These are phyloP conservation scores for Noctua fimbriata DNA, from an alignment of 2,888 invertebrate species.

Conservation along the genomic window DNA sequence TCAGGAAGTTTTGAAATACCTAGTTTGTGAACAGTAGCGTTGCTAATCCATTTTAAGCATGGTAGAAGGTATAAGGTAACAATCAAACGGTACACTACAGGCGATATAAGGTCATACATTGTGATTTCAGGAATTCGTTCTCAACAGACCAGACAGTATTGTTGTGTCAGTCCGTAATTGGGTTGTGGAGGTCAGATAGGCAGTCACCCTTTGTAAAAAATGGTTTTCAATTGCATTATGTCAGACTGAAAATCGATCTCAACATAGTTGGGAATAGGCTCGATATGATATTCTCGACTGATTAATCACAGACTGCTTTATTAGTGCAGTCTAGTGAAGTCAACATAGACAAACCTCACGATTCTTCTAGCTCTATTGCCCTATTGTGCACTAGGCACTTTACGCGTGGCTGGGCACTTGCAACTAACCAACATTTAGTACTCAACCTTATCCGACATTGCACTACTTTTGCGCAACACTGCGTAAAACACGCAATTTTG, in stretches of 20 bases:
- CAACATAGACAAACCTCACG: neutral
- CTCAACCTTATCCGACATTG: constrained; percentile 26
- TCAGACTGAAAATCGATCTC: neutral
- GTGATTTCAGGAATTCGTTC: neutral
- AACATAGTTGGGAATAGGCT: neutral
- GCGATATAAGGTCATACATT: neutral
- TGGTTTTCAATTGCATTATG: neutral
- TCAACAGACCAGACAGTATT: neutral
- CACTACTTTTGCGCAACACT: constrained; percentile 46
- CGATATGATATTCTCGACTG: neutral
- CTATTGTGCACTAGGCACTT: constrained; percentile 2
- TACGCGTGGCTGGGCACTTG: constrained; percentile 29
- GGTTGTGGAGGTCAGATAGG: neutral
- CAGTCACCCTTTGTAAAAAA: no score
- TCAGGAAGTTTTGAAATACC: neutral
- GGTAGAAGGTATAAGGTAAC: neutral
- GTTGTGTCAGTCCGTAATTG: neutral
- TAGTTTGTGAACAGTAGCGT: neutral
- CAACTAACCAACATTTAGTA: constrained; percentile 3
- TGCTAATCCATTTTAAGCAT: neutral
- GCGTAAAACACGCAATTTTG: constrained; percentile 51
- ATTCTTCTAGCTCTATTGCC: constrained; percentile 8
- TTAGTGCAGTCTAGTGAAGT: neutral
- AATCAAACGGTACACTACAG: neutral
- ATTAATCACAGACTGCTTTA: no score